phyloP scores from a whole-genome alignment of 2,888 invertebrate genomes.

The Chesias legatella region DNA sequence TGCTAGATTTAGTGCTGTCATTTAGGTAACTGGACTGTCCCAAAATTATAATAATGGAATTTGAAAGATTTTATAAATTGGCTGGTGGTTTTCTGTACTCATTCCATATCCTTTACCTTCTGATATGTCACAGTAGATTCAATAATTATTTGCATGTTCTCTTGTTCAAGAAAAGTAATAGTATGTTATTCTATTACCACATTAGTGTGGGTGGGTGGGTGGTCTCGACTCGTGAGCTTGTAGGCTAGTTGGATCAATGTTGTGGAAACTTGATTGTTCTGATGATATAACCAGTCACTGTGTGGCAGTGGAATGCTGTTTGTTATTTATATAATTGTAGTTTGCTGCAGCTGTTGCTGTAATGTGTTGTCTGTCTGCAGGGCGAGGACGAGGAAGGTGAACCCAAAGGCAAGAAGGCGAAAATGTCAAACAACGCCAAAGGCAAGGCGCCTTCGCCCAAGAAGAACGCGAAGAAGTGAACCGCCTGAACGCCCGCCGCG shows the following conservation, averaged over 20 bases:
- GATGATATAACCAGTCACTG: too few relatives aligned
- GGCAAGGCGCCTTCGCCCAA: slow-evolving; percentile 86
- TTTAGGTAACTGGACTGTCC: slow-evolving; percentile 44
- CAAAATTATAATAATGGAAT: slow-evolving; percentile 1
- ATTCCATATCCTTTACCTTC: slow-evolving; percentile 70
- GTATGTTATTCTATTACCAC: background rate
- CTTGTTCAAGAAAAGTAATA: background rate
- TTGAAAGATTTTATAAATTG: slow-evolving; percentile 39
- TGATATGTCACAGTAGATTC: slow-evolving; percentile 42
- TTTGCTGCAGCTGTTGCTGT: background rate
- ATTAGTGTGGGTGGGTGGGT: background rate
- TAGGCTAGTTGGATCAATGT: too few relatives aligned
- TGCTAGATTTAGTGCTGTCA: slow-evolving; percentile 39
- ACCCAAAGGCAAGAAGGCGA: slow-evolving; percentile 89
- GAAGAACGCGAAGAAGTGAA: slow-evolving; percentile 83
- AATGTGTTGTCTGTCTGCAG: slow-evolving; percentile 42
- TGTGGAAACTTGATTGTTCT: too few relatives aligned
- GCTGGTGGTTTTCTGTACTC: slow-evolving; percentile 78
- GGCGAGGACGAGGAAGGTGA: slow-evolving; percentile 88
- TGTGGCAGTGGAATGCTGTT: too few relatives aligned
- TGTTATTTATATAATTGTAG: too few relatives aligned
- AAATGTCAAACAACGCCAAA: slow-evolving; percentile 85
- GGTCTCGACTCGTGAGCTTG: background rate
- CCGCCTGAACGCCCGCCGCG: slow-evolving; percentile 33
- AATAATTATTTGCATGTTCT: slow-evolving; percentile 8